Base-by-base conservation (phyloP, 2,888 invertebrate genomes). In the Chironomus tentans region DNA sequence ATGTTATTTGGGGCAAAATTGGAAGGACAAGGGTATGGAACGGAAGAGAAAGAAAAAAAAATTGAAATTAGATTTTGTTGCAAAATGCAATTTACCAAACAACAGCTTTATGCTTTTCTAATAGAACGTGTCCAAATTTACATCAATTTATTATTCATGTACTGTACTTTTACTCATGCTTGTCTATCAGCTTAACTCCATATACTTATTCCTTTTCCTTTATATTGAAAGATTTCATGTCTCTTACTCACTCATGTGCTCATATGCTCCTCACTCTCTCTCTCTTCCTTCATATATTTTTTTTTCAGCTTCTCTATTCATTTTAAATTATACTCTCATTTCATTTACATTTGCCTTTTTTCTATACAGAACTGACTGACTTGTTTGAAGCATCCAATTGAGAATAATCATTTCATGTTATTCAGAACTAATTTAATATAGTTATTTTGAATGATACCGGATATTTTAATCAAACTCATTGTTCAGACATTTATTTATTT, bases 391-490 rank as follows among this genome's bases (percentile, higher is more conserved):
- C 48, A n/a, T 50, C 56, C 62, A 72, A 72, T 72, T 62, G 62
- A 38, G 18, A 50, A 61, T 24, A 61, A 72, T 61, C 72, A 68
- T 61, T 50, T 62, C 62, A 72, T 61, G 38, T 50, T 72, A 61
- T 72, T 61, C 62, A 62, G 28, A 62, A 50, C 61, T 62, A 72
- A 72, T 62, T 61, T 65, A 65, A 65, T 65, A 65, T 62, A 38
- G 61, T 46, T 62, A 62, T 72, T 62, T 62, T 62, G 38, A 72
- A 72, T 65, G 72, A 61, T 28, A 72, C 56, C 72, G 72, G 72
- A 72, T 62, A 72, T 72, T 72, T 50, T 50, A 72, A 72, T 72
- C 72, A 72, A 38, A 72, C 61, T 65, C 22, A 65, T 24, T 65
- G 22, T 65, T 24, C 65, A 56, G 56, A 56, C 56, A 18, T 56